Evolutionary conservation across 2,113 vertebrate genomes (phyloP), one percentile per base, ranked within the genome.

Genomic region (Notothenia coriiceps): DNA sequence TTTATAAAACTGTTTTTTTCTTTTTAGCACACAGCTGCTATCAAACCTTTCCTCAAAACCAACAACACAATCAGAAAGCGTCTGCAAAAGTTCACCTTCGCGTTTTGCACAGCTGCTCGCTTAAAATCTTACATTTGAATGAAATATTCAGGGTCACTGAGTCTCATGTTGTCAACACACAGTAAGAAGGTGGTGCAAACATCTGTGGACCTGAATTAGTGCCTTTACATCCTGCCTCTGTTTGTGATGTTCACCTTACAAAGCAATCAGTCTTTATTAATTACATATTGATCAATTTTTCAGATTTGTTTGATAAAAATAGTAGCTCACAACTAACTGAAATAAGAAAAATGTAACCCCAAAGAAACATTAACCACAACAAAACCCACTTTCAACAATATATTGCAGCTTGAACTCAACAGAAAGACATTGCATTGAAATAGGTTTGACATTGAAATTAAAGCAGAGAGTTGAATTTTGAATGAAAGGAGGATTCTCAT

Each of bases 401-500:
- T 35, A 50, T 35, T 47, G 20, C 57, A 52, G 62, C 52, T 25
- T 40, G 13, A 60, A 18, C 29, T 29, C 40, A 50, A 25, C 33
- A 67, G 12, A 79, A 29, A 60, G 10, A 43, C 10, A 63, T 10
- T 11, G 7, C 54, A 50, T 15, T 25, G 59, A 29, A 43, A 40
- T 17, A 8, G 33, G 8, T 69, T 5, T 69, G 57, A 56, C 44
- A 47, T 9, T 43, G 50, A 77, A 72, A 43, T 52, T 29, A 79
- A 55, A 72, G 50, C 1, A 66, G 25, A n/a, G 57, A 56, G n/a
- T 77, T 83, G 47, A 14, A 79, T 82, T 83, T 89, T 66, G 59
- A 85, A 76, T 74, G 49, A 74, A 74, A 77, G 25, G 55, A 71
- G 54, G 67, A 51, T 44, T 78, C 35, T 80, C 51, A 56, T 59